A percentile compares a stretch with the other conserved stretches of the same genome.
Evolutionary conservation across 2,888 invertebrate genomes (phyloP).

Genomic region (Acrobasis suavella): DNA sequence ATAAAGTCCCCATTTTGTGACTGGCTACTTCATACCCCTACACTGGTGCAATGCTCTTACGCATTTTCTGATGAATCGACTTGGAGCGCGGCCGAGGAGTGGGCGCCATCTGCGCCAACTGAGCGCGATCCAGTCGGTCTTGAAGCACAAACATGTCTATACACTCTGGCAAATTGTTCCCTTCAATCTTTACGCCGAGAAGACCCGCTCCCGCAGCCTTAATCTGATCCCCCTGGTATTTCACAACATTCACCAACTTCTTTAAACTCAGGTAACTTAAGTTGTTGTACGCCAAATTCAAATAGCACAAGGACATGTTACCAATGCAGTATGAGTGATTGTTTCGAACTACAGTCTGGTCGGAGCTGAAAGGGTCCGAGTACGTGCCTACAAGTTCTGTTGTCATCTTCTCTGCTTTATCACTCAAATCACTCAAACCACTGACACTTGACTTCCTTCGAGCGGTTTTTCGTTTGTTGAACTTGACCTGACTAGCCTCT

Average conservation of each 20-base stretch:
- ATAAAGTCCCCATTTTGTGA: no score
- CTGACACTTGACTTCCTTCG: neutral
- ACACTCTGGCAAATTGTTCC: conserved; percentile 2
- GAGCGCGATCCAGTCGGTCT: neutral
- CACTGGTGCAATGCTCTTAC: no score
- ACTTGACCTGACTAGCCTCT: neutral
- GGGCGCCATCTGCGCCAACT: neutral
- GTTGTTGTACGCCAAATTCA: conserved; percentile 13
- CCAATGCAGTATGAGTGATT: neutral
- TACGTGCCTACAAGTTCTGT: neutral
- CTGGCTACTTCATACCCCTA: no score
- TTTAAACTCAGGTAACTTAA: neutral
- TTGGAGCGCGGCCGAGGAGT: no score
- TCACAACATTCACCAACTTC: neutral
- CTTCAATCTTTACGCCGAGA: neutral
- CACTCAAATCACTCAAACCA: no score
- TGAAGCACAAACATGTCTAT: neutral
- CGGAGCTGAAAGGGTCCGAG: neutral
- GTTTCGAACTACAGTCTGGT: neutral
- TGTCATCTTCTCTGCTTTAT: conserved; percentile 3
- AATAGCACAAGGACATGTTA: neutral
- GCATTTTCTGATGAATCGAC: no score
- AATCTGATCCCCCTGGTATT: neutral
- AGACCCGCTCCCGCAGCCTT: neutral
- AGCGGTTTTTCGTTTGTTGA: neutral